Percentiles rank a stretch among this genome's conserved stretches.
Conservation (phyloP, 2,113 vertebrate species). For the Mus spicilegus region DNA sequence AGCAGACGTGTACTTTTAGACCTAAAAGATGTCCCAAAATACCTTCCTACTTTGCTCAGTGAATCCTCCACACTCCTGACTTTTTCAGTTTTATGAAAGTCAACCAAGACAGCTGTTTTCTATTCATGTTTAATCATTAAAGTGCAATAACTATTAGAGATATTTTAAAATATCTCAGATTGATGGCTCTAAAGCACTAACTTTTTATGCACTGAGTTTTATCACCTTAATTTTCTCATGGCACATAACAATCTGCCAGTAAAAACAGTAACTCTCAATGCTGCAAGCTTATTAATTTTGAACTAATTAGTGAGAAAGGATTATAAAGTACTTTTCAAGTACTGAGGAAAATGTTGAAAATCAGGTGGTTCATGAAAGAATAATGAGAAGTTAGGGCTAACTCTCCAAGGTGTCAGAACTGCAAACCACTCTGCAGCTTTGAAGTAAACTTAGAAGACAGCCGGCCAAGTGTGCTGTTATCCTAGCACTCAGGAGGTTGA, state of each 20-base stretch:
- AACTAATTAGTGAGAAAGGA: constrained; percentile 48
- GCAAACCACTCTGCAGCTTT: background rate
- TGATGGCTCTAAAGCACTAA: constrained; percentile 56
- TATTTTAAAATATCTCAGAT: constrained; percentile 31
- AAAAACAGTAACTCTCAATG: constrained; percentile 41
- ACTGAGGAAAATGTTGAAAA: background rate
- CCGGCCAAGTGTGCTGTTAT: background rate
- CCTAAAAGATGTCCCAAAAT: constrained; percentile 7
- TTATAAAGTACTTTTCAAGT: constrained; percentile 30
- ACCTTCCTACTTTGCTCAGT: background rate
- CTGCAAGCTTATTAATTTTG: constrained; percentile 46
- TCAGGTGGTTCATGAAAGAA: background rate
- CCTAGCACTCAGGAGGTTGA: background rate
- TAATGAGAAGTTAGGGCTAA: background rate
- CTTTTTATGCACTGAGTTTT: constrained; percentile 57
- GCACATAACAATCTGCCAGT: background rate
- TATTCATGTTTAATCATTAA: background rate
- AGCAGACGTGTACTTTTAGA: background rate
- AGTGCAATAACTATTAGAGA: background rate
- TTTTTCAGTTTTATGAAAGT: background rate
- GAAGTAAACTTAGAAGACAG: background rate
- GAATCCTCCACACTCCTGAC: background rate
- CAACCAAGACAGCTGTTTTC: constrained; percentile 34
- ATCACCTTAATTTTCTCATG: constrained; percentile 38
- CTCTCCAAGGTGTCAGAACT: background rate